Evolutionary conservation across 2,888 invertebrate species (phyloP).

Genomic region (Anticlea derivata): DNA sequence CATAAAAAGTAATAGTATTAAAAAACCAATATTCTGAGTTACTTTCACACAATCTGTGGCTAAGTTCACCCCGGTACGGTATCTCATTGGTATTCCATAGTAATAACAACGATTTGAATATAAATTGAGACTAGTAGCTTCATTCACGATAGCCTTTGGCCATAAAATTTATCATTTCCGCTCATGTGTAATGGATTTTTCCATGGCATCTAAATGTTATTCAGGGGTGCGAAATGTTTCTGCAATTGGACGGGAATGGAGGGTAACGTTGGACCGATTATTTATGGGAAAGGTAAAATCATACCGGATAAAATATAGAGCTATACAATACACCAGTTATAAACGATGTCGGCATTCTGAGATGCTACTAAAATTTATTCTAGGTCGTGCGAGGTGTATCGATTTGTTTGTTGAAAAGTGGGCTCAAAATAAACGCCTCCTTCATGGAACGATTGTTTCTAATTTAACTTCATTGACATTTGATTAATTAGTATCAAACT

Average conservation of each 20-base stretch:
- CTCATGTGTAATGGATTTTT: slow-evolving; percentile 51
- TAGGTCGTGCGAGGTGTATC: not conserved
- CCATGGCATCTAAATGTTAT: slow-evolving; percentile 36
- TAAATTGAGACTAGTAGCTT: slow-evolving; percentile 58
- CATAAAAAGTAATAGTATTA: slow-evolving; percentile 32
- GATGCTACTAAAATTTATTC: not conserved
- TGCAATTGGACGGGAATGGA: slow-evolving; percentile 32
- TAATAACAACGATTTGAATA: slow-evolving; percentile 58
- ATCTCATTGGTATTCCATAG: slow-evolving; percentile 57
- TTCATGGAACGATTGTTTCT: not conserved
- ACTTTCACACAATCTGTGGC: slow-evolving; percentile 16
- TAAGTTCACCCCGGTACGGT: slow-evolving; percentile 26
- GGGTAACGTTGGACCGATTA: slow-evolving; percentile 31
- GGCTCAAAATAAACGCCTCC: not conserved
- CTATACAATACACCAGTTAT: slow-evolving; percentile 11
- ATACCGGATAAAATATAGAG: slow-evolving; percentile 27
- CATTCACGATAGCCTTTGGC: slow-evolving; percentile 50
- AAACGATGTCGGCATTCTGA: not conserved
- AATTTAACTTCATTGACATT: not conserved
- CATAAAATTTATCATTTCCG: slow-evolving; percentile 53
- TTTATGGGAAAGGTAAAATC: slow-evolving; percentile 31
- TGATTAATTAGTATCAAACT: slow-evolving; percentile 5
- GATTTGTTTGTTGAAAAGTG: not conserved
- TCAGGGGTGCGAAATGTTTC: slow-evolving; percentile 37
- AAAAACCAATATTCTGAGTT: slow-evolving; percentile 33